These are phyloP conservation scores for Chaetophractus vellerosus DNA, from an alignment of 2,797 vertebrate species.

Conservation along the genomic window DNA sequence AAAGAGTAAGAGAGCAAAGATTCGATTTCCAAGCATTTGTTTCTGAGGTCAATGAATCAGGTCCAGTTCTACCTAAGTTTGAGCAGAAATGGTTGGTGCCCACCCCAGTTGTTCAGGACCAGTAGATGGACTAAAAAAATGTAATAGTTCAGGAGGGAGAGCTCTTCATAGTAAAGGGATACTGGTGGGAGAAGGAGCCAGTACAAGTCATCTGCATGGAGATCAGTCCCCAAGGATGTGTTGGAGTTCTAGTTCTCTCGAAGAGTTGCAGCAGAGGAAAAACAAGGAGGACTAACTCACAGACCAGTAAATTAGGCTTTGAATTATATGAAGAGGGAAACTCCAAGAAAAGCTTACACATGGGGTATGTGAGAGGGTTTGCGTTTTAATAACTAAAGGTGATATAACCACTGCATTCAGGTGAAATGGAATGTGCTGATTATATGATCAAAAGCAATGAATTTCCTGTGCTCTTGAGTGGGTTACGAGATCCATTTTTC, in stretches of 20 bases:
- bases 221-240: not conserved
- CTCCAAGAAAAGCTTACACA: not conserved
- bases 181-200: not conserved
- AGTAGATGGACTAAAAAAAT: not conserved
- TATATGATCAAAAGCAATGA: not conserved
- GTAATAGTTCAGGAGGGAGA: not conserved
- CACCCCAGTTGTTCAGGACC: not conserved
- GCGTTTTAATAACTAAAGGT: not conserved
- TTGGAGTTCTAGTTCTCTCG: not conserved
- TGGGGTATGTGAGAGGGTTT: not conserved
- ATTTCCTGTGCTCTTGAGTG: not conserved
- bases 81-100: not conserved
- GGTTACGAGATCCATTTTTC: not conserved
- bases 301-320: not conserved
- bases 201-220: not conserved
- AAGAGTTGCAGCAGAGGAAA: not conserved
- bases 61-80: not conserved
- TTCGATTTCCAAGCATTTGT: conserved; percentile 30
- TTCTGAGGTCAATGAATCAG: not conserved
- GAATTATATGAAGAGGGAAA: not conserved
- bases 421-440: not conserved
- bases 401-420: not conserved
- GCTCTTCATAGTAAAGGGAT: not conserved
- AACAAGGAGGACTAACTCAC: not conserved
- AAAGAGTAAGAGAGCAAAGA: conserved; percentile 23